phyloP scores from a whole-genome alignment of 2,113 vertebrate genomes.

The Pithys albifrons region DNA sequence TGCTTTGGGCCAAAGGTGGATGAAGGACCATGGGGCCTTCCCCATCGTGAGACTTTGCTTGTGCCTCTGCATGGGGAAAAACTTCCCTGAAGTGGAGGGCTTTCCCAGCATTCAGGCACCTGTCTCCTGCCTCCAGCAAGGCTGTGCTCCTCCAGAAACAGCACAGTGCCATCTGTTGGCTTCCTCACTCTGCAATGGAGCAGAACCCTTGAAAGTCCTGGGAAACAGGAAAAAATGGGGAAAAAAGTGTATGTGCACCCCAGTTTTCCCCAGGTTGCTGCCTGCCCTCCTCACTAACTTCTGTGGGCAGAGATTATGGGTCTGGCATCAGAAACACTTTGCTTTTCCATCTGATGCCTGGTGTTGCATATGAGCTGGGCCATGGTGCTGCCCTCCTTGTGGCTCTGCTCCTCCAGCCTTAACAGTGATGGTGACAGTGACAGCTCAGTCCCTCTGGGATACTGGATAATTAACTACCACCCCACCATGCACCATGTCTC shows the following conservation, averaged over 20 bases:
- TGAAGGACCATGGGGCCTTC: fast-evolving
- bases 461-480: not conserved
- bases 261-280: not conserved
- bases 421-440: not conserved
- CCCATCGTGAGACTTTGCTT: not conserved
- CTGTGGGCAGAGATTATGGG: not conserved
- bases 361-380: fast-evolving
- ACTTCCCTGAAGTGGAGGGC: not conserved
- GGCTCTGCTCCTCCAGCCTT: not conserved
- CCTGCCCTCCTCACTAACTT: not conserved
- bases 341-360: not conserved
- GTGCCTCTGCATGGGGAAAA: not conserved
- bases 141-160: constrained; percentile 48
- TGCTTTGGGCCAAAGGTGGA: not conserved
- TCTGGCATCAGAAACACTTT: not conserved
- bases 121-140: not conserved
- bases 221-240: fast-evolving
- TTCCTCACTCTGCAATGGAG: not conserved
- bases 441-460: not conserved
- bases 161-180: constrained; percentile 69
- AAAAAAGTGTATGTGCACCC: fast-evolving
- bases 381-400: not conserved
- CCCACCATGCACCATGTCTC: fast-evolving
- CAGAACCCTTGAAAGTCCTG: not conserved
- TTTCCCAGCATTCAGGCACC: not conserved